Percentiles rank a stretch among this genome's conserved stretches.
phyloP scores from a whole-genome alignment of 2,113 vertebrate species.

The Phalacrocorax pelagicus region DNA sequence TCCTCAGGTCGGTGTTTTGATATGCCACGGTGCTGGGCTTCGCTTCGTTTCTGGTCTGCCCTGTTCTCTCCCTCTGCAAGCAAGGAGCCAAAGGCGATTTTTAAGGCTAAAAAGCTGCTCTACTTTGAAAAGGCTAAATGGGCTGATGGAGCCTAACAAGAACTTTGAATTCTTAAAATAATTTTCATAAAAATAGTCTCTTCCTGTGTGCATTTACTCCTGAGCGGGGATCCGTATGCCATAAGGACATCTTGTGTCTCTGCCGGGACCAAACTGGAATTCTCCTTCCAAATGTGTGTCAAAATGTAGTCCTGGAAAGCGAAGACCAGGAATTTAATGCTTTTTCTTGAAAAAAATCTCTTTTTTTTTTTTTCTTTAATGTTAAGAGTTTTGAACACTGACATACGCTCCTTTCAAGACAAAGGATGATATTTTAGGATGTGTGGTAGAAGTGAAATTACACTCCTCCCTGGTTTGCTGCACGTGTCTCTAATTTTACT shows the following conservation, averaged over 20 bases:
- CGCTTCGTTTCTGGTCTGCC: neutral
- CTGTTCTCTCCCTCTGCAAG: neutral
- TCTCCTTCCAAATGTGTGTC: neutral
- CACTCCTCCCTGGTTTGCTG: neutral
- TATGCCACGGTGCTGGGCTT: neutral
- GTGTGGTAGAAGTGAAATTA: neutral
- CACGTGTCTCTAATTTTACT: neutral
- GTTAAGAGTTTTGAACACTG: neutral
- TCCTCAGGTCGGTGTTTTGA: neutral
- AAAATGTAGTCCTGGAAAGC: neutral
- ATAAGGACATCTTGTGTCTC: neutral
- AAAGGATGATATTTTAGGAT: neutral
- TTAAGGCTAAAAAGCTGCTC: neutral
- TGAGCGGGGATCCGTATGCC: neutral
- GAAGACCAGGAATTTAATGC: neutral
- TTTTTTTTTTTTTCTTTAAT: neutral
- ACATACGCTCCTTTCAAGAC: neutral
- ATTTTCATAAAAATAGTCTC: neutral
- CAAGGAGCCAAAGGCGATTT: neutral
- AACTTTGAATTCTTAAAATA: neutral
- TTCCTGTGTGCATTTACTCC: neutral
- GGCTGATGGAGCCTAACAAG: neutral
- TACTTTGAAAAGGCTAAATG: neutral
- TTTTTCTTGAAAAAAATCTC: neutral
- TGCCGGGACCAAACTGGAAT: neutral